These are phyloP conservation scores for Toxotes lorentzi DNA, from an alignment of 2,797 vertebrate species.

Conservation along the genomic window DNA sequence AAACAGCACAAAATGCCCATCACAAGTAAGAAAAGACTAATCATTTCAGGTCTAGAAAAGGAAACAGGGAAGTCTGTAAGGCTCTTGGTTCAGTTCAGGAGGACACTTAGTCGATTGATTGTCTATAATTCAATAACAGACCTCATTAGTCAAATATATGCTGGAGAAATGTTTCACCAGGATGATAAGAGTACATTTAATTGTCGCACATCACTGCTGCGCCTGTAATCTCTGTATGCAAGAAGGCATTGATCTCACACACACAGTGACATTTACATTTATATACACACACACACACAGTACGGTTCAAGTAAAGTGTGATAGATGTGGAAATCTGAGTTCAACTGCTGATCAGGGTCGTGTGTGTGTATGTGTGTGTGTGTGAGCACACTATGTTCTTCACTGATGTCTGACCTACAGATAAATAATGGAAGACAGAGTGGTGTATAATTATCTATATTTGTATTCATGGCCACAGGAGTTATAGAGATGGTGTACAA, in stretches of 20 bases:
- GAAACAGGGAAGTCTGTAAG: neutral
- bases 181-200: constrained; percentile 14
- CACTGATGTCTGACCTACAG: constrained; percentile 27
- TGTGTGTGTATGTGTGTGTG: neutral
- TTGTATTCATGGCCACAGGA: constrained; percentile 46
- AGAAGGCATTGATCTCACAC: neutral
- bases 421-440: constrained; percentile 38
- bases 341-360: constrained; percentile 13
- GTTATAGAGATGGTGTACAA: constrained; percentile 13
- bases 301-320: constrained; percentile 10
- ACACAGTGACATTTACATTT: constrained; percentile 16
- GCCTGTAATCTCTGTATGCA: constrained; percentile 13
- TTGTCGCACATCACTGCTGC: neutral
- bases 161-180: neutral
- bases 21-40: too few relatives aligned
- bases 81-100: neutral
- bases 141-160: constrained; percentile 17
- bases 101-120: neutral
- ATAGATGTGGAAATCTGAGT: constrained; percentile 21
- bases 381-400: neutral
- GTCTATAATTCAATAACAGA: constrained; percentile 32
- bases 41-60: neutral
- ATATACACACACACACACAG: neutral
- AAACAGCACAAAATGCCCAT: neutral
- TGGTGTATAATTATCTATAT: constrained; percentile 38